Percentiles rank a stretch among this genome's conserved stretches.
These are phyloP conservation scores for Vombatus ursinus DNA, from an alignment of 2,113 vertebrate genomes.

Conservation along the genomic window DNA sequence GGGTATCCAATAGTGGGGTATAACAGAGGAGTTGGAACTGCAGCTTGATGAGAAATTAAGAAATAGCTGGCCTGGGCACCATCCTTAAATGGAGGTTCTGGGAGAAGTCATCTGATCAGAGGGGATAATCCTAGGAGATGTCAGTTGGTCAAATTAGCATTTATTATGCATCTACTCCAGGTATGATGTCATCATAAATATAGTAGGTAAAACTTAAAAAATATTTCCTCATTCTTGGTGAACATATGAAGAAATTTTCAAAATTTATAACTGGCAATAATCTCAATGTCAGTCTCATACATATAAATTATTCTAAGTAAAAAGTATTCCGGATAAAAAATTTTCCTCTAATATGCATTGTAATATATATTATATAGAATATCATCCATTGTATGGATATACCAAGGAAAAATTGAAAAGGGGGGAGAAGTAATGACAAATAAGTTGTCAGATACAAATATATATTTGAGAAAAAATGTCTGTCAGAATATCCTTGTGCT, in stretches of 20 bases:
- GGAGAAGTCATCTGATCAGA: background rate
- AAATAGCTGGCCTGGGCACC: background rate
- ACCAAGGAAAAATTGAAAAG: background rate
- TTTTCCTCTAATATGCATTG: background rate
- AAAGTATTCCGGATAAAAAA: background rate
- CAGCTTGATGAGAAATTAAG: background rate
- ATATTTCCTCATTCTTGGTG: background rate
- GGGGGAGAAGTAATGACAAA: conserved; percentile 12
- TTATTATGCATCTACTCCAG: background rate
- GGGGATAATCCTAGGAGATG: background rate
- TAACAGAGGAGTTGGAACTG: background rate
- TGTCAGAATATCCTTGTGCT: background rate
- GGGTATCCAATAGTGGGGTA: background rate
- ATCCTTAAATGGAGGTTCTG: background rate
- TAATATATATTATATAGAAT: background rate
- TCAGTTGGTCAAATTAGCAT: background rate
- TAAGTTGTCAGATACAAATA: conserved; percentile 36
- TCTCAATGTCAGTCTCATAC: background rate
- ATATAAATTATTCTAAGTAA: background rate
- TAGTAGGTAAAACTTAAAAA: background rate
- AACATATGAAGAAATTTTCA: background rate
- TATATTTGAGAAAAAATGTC: conserved; percentile 26
- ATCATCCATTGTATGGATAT: background rate
- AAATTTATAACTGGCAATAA: background rate
- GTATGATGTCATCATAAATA: background rate